A percentile compares a stretch with the other conserved stretches of the same genome.
Conservation (phyloP, 2,113 vertebrate species). For the Myrmecobius fasciatus region DNA sequence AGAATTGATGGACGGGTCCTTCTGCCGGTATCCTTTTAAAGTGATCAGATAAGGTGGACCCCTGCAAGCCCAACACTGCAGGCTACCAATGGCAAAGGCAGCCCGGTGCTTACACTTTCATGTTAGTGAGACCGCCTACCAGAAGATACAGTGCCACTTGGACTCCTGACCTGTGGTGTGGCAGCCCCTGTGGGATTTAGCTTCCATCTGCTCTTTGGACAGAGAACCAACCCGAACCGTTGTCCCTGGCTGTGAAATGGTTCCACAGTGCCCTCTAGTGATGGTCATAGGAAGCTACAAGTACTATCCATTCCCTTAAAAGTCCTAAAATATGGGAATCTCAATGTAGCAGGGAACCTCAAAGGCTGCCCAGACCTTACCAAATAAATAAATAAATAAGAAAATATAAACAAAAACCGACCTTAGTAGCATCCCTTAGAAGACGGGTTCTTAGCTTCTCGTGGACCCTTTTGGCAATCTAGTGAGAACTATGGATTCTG, state of each 20-base stretch:
- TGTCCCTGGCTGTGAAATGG: slow-evolving; percentile 29
- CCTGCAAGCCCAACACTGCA: not conserved
- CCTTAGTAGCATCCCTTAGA: not conserved
- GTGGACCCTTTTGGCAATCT: not conserved
- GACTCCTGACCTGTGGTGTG: slow-evolving; percentile 40
- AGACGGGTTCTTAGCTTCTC: not conserved
- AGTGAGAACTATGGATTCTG: not conserved
- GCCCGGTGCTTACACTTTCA: not conserved
- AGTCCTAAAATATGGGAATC: not conserved
- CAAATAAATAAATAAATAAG: not conserved
- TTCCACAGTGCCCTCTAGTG: slow-evolving; percentile 82
- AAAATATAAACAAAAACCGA: too few species aligned
- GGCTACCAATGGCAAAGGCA: not conserved
- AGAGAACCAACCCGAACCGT: not conserved
- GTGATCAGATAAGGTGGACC: slow-evolving; percentile 46
- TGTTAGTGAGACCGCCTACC: slow-evolving; percentile 20
- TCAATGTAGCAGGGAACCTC: not conserved
- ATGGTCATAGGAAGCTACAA: slow-evolving; percentile 19
- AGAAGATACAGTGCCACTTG: not conserved
- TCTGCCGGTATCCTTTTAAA: slow-evolving; percentile 28
- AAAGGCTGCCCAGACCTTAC: not conserved
- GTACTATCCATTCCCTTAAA: not conserved
- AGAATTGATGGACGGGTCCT: not conserved
- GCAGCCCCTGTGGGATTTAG: slow-evolving; percentile 36
- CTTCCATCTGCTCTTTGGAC: slow-evolving; percentile 44